Evolutionary conservation across 2,113 vertebrate species (phyloP).

Genomic region (Petrocephalus microphthalmus): DNA sequence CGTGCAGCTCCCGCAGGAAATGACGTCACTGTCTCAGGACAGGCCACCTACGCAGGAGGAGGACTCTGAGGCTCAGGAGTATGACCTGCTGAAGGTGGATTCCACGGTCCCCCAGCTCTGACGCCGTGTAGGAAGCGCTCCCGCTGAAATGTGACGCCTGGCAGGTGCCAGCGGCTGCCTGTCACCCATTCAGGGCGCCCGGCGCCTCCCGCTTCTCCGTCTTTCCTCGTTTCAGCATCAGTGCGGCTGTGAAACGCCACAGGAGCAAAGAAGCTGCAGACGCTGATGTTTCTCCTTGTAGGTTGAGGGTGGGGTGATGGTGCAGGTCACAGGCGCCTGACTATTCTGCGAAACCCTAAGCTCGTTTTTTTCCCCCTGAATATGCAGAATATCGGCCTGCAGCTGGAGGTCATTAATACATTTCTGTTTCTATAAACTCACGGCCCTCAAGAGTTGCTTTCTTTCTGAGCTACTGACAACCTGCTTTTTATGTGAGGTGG

Average conservation of each 20-base stretch:
- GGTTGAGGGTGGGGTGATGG: neutral
- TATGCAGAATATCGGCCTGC: too few species aligned
- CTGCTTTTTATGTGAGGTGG: too few species aligned
- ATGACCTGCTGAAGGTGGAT: conserved; percentile 44
- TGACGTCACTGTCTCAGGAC: neutral
- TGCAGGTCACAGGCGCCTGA: neutral
- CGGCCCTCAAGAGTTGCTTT: too few species aligned
- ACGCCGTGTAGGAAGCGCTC: neutral
- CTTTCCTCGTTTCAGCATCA: neutral
- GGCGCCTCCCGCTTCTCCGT: neutral
- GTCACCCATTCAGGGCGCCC: neutral
- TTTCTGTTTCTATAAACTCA: too few species aligned
- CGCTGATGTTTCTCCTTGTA: neutral
- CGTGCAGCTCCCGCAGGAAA: neutral
- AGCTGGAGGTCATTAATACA: too few species aligned
- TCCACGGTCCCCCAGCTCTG: neutral
- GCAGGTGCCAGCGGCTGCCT: neutral
- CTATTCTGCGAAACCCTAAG: neutral
- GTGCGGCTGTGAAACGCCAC: neutral
- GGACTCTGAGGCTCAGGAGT: conserved; percentile 37
- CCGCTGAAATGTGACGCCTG: neutral
- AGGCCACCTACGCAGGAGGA: neutral
- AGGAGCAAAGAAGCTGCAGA: neutral
- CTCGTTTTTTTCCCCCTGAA: too few species aligned
- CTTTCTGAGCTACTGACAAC: too few species aligned